These are phyloP conservation scores for Agrochola lota DNA, from an alignment of 2,888 invertebrate species.

Conservation along the genomic window DNA sequence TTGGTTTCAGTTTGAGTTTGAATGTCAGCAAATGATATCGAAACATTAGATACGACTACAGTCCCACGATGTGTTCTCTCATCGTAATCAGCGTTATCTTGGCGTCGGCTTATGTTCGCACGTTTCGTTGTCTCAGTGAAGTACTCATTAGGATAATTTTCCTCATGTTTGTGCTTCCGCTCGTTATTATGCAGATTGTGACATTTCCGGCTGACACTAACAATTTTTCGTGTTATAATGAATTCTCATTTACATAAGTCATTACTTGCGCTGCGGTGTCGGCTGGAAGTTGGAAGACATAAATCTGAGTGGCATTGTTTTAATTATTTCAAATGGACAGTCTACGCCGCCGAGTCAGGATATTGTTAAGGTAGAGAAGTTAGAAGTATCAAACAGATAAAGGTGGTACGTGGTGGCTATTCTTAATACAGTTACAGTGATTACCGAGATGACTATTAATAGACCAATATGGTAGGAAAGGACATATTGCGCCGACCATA, in stretches of 20 bases:
- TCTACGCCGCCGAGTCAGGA: no score
- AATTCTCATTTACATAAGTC: conserved; percentile 32
- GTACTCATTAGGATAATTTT: conserved; percentile 30
- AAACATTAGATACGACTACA: background rate
- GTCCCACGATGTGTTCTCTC: background rate
- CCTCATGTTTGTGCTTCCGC: conserved; percentile 46
- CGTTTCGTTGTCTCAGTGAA: background rate
- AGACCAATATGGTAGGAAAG: no score
- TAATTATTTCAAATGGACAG: conserved; percentile 1
- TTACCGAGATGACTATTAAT: no score
- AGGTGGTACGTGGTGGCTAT: no score
- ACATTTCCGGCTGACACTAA: conserved; percentile 44
- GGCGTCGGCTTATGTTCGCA: conserved; percentile 6
- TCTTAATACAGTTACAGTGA: background rate
- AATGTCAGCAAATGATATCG: no score
- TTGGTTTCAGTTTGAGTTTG: no score
- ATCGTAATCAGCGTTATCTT: background rate
- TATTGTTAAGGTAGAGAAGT: background rate
- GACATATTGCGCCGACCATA: no score
- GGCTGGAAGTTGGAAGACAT: background rate
- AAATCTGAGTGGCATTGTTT: background rate
- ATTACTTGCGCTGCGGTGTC: conserved; percentile 9
- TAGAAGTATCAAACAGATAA: background rate
- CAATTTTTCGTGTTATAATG: conserved; percentile 36
- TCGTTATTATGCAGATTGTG: conserved; percentile 50